Evolutionary conservation across 2,888 invertebrate species (phyloP).

Genomic region (Nomada fucata): DNA sequence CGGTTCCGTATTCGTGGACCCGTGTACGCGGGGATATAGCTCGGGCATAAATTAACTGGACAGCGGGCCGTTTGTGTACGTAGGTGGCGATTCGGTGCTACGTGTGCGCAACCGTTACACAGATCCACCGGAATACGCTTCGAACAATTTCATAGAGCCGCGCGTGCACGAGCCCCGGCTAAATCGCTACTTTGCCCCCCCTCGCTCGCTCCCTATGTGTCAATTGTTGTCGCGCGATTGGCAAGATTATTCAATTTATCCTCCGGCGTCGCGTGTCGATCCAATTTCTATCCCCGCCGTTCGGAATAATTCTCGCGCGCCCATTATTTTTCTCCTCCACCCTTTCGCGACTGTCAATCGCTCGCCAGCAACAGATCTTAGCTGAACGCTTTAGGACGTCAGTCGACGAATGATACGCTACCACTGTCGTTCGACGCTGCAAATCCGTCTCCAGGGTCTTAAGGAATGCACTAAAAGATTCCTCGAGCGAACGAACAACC

Average conservation of each 20-base stretch:
- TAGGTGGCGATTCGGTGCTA: constrained; percentile 7
- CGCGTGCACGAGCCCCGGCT: constrained; percentile 19
- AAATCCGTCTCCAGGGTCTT: too few species aligned
- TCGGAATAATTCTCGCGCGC: neutral
- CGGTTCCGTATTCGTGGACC: constrained; percentile 70
- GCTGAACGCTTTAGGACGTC: too few species aligned
- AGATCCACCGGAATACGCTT: constrained; percentile 19
- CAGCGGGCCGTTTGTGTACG: constrained; percentile 42
- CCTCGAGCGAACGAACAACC: too few species aligned
- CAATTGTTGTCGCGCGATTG: constrained; percentile 47
- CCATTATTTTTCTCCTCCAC: neutral
- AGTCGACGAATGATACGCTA: too few species aligned
- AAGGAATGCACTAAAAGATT: too few species aligned
- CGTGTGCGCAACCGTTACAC: constrained; percentile 12
- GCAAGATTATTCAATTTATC: constrained; percentile 51
- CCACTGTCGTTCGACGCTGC: too few species aligned
- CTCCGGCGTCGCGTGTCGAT: neutral
- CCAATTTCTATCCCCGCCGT: neutral
- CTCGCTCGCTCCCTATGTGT: constrained; percentile 9
- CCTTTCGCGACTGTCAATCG: neutral
- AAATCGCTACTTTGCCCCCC: constrained; percentile 50
- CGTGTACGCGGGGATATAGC: constrained; percentile 69
- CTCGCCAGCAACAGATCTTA: too few species aligned
- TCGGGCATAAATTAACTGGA: constrained; percentile 76
- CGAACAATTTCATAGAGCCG: constrained; percentile 58